These are phyloP conservation scores for Microcebus griseorufus DNA, from an alignment of 2,113 vertebrate species.

Conservation along the genomic window DNA sequence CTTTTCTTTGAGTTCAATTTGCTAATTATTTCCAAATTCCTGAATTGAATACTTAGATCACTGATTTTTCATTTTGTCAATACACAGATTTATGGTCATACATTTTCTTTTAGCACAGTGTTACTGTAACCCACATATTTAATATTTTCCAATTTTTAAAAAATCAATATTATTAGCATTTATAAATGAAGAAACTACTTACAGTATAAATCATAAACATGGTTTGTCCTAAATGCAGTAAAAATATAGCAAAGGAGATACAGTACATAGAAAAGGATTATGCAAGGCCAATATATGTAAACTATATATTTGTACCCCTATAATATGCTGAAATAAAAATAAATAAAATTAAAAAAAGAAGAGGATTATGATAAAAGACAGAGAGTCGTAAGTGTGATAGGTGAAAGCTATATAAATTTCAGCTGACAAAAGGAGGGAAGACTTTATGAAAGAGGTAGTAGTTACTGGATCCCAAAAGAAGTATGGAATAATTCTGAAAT, in stretches of 20 bases:
- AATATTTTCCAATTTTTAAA: not conserved
- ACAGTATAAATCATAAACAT: not conserved
- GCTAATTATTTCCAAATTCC: constrained; percentile 7
- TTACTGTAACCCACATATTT: not conserved
- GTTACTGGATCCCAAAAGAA: not conserved
- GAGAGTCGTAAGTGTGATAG: not conserved
- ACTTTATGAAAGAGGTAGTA: not conserved
- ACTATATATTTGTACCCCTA: too few relatives aligned
- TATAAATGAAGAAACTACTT: not conserved
- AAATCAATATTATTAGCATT: not conserved
- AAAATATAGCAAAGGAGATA: not conserved
- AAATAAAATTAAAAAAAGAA: not conserved
- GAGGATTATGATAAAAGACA: not conserved
- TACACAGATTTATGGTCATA: not conserved
- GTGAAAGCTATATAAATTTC: not conserved
- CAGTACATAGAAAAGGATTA: not conserved
- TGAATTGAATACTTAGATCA: not conserved
- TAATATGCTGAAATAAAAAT: too few relatives aligned
- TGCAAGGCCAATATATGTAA: too few relatives aligned
- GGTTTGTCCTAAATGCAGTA: not conserved
- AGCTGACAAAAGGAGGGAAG: not conserved
- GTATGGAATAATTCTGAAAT: not conserved
- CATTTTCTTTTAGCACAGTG: not conserved
- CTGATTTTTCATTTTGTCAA: not conserved
- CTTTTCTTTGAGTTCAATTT: constrained; percentile 3